Percentiles rank a stretch among this genome's conserved stretches.
Conservation (phyloP, 2,888 invertebrate species). For the Polia nebulosa region DNA sequence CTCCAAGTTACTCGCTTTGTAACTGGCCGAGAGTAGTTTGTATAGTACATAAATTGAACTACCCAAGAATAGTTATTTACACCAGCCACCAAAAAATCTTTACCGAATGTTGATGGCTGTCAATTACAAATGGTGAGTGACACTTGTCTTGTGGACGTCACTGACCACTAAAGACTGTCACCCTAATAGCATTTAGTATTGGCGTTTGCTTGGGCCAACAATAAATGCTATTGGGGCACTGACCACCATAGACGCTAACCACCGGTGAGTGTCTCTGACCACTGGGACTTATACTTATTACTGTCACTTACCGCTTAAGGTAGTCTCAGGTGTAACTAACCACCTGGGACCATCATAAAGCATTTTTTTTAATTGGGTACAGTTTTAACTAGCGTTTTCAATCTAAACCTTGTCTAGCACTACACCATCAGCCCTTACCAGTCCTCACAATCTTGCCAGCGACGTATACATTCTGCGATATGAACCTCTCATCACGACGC, state of each 20-base stretch:
- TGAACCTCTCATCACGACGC: conserved; percentile 78
- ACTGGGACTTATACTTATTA: neutral
- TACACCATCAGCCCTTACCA: conserved; percentile 66
- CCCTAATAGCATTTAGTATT: no score
- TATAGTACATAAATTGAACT: no score
- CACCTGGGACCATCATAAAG: no score
- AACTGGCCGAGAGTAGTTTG: conserved; percentile 80
- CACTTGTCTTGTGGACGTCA: no score
- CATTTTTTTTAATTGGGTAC: no score
- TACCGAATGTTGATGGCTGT: no score
- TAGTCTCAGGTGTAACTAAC: neutral
- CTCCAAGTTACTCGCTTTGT: conserved; percentile 73
- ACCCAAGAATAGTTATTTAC: no score
- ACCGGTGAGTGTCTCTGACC: neutral
- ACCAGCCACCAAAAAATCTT: no score
- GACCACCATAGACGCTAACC: neutral
- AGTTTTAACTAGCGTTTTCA: neutral
- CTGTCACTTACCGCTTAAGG: neutral
- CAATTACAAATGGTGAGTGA: no score
- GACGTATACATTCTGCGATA: conserved; percentile 80
- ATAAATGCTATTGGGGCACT: no score
- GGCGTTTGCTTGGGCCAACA: no score
- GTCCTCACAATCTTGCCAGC: conserved; percentile 83
- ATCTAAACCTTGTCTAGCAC: neutral
- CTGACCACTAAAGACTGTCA: neutral